Evolutionary conservation across 2,888 invertebrate genomes (phyloP).

Genomic region (Latrodectus elegans): DNA sequence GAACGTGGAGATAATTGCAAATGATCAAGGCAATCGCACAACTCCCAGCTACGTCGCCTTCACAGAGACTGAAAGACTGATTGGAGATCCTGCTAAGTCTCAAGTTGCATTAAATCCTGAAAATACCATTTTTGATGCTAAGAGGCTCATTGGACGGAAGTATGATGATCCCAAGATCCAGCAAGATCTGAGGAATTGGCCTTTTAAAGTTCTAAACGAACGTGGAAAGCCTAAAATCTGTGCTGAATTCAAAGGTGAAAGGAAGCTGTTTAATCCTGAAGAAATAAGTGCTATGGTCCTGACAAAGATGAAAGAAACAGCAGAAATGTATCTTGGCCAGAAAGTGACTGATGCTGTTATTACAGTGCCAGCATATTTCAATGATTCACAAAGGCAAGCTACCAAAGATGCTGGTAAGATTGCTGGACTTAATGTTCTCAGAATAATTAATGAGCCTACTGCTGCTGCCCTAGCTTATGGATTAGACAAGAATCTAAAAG

Average conservation of each 20-base stretch:
- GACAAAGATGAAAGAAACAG: slow-evolving; percentile 81
- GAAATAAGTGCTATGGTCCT: slow-evolving; percentile 83
- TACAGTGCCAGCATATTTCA: slow-evolving; percentile 88
- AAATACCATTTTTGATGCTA: slow-evolving; percentile 88
- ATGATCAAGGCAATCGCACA: slow-evolving; percentile 87
- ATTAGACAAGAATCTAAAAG: slow-evolving; percentile 76
- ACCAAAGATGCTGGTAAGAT: slow-evolving; percentile 91
- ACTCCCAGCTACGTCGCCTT: slow-evolving; percentile 91
- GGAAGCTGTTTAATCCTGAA: slow-evolving; percentile 81
- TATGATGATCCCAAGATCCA: slow-evolving; percentile 86
- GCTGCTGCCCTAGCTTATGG: slow-evolving; percentile 74
- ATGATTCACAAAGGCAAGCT: slow-evolving; percentile 82
- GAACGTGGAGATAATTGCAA: slow-evolving; percentile 88
- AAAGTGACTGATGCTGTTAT: slow-evolving; percentile 83
- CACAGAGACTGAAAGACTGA: slow-evolving; percentile 87
- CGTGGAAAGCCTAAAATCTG: slow-evolving; percentile 76
- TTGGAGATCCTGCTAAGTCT: slow-evolving; percentile 91
- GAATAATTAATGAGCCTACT: slow-evolving; percentile 80
- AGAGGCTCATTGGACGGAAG: slow-evolving; percentile 87
- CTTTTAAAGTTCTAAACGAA: slow-evolving; percentile 83
- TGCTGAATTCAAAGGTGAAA: slow-evolving; percentile 72
- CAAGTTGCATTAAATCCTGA: slow-evolving; percentile 85
- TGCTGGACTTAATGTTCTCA: slow-evolving; percentile 88
- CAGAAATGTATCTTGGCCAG: slow-evolving; percentile 83
- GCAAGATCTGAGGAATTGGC: slow-evolving; percentile 88